A percentile compares a stretch with the other conserved stretches of the same genome.
Evolutionary conservation across 2,113 vertebrate species (phyloP).

Genomic region (Boleophthalmus pectinirostris): DNA sequence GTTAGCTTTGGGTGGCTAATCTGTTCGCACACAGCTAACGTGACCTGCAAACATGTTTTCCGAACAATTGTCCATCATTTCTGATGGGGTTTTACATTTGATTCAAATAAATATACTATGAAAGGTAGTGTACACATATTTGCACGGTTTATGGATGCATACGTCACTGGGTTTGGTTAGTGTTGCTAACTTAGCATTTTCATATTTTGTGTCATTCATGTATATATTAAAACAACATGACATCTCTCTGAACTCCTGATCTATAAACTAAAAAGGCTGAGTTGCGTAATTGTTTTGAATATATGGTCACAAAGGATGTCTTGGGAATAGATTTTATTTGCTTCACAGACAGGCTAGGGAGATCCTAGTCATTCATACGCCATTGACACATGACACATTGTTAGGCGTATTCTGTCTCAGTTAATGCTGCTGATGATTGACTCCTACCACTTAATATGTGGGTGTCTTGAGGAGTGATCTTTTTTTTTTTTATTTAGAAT

Average conservation of each 20-base stretch:
- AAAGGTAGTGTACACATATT: neutral
- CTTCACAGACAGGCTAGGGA: slow-evolving; percentile 15
- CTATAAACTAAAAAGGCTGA: neutral
- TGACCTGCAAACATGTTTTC: slow-evolving; percentile 28
- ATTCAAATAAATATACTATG: neutral
- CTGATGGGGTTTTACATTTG: neutral
- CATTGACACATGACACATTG: slow-evolving; percentile 47
- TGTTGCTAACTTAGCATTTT: neutral
- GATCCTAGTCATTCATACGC: slow-evolving; percentile 9
- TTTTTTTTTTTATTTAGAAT: neutral
- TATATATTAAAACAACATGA: neutral
- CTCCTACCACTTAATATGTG: neutral
- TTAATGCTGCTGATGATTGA: too few relatives aligned
- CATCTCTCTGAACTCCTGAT: neutral
- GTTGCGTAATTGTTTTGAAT: neutral
- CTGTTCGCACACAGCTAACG: slow-evolving; percentile 29
- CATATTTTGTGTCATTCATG: neutral
- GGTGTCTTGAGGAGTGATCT: neutral
- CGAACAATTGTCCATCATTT: slow-evolving; percentile 40
- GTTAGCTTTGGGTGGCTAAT: slow-evolving; percentile 31
- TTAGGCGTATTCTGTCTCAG: neutral
- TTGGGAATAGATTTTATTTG: slow-evolving; percentile 8
- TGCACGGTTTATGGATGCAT: neutral
- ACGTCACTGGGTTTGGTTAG: slow-evolving; percentile 10
- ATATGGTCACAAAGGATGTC: neutral